Base-by-base conservation (phyloP, 1,140 invertebrate genomes). In the Meloidogyne exigua region DNA sequence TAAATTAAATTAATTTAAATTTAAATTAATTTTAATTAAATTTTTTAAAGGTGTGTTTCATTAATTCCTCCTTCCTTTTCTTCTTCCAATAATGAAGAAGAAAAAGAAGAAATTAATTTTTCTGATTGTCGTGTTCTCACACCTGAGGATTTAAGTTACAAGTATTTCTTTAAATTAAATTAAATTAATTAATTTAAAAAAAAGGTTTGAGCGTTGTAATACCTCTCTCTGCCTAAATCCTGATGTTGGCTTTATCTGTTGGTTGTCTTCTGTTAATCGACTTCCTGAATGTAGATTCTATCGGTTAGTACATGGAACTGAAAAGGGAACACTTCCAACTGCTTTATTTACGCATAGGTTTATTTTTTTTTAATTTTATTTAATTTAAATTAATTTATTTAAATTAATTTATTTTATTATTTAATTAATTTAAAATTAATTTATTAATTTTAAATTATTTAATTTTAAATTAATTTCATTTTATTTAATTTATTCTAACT, bases 261-360 rank as follows among this genome's bases (percentile, higher is more conserved):
- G 95, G 49, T 94, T 93, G 80, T 96, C 94, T 81, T 95, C 92
- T 86, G 93, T 94, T 72, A 91, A 92, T 85, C 91, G 91, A n/a
- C 89, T 92, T 67, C 93, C 93, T 0, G 91, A 91, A 26, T 94
- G 93, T 84, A 91, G 87, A 88, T 92, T 95, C 75, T 94, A 92
- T 85, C 89, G 91, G 81, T 89, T 95, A 26, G 73, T 67, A 64
- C 86, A 76, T 83, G 89, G 89, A 11, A 91, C 92, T 84, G 87
- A 88, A 0, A 90, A 91, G 81, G 77, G 18, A 66, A 13, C 42
- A 4, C 74, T 83, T 28, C 80, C 80, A 10, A 32, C 32, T 12
- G 69, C 81, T n/a, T 13, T 79, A 11, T 81, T 80, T 71, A 68
- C 57, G 1, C 57, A 73, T 11, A 65, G 72, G 72, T 73, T 21